phyloP scores from a whole-genome alignment of 2,888 invertebrate species.

The Perizoma affinitatum region DNA sequence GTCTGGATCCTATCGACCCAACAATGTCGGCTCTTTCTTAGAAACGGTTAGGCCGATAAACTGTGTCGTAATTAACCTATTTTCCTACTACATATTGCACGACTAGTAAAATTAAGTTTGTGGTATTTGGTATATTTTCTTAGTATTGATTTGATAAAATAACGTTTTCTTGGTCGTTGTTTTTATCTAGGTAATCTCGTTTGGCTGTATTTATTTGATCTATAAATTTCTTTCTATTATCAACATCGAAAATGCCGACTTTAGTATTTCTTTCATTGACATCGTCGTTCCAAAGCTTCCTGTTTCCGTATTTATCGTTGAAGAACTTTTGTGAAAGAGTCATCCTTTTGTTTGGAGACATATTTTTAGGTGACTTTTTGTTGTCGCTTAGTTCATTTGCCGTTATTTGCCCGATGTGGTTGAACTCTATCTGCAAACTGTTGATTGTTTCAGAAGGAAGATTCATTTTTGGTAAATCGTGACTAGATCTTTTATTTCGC shows the following conservation, averaged over 20 bases:
- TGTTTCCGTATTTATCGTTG: slow-evolving; percentile 81
- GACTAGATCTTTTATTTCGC: slow-evolving; percentile 73
- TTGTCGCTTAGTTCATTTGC: slow-evolving; percentile 59
- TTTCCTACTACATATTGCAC: slow-evolving; percentile 61
- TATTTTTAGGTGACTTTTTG: slow-evolving; percentile 67
- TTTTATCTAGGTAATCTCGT: slow-evolving; percentile 62
- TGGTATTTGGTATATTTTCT: slow-evolving; percentile 38
- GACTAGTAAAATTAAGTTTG: slow-evolving; percentile 53
- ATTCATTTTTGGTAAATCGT: slow-evolving; percentile 71
- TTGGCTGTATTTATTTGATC: slow-evolving; percentile 68
- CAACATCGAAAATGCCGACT: slow-evolving; percentile 61
- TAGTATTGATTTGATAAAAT: slow-evolving; percentile 55
- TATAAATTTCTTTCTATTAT: slow-evolving; percentile 70
- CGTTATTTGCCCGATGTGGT: slow-evolving; percentile 76
- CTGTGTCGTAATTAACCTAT: slow-evolving; percentile 58
- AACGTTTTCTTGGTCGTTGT: slow-evolving; percentile 60
- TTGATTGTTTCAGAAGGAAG: slow-evolving; percentile 53
- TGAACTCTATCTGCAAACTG: slow-evolving; percentile 80
- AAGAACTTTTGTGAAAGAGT: slow-evolving; percentile 81
- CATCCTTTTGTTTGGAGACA: slow-evolving; percentile 66
- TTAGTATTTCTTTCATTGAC: slow-evolving; percentile 62
- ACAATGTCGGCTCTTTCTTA: slow-evolving; percentile 52
- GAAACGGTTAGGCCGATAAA: slow-evolving; percentile 69
- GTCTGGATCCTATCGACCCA: slow-evolving; percentile 60
- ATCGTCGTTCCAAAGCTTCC: slow-evolving; percentile 77